Evolutionary conservation across 1,140 invertebrate species (phyloP), one percentile per base, ranked within the genome.

Genomic region (Formica exsecta): DNA sequence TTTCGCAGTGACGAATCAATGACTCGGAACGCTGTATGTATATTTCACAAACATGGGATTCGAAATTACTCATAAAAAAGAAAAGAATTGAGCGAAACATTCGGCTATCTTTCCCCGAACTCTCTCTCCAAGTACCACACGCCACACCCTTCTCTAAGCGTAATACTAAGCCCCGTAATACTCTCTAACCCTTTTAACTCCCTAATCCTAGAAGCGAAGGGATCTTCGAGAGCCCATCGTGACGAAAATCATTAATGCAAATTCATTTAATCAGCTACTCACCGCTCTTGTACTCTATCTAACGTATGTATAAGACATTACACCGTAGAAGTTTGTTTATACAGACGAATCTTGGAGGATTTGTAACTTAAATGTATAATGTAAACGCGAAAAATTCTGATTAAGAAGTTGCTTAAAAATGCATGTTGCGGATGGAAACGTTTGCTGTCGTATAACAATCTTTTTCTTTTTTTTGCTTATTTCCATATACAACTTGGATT

Each of bases 211-310:
- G 7, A 62, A 44, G 68, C 62, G 65, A 80, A 86, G 87, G 87
- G 81, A 88, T 89, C 87, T 87, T 65, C 80, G 73, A 88, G 79
- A 68, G 65, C 51, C 68, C 88, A 88, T 86, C 88, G 83, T 88
- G 88, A 89, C 83, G 88, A 89, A 89, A 88, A 89, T 89, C 88
- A 74, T 87, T 89, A 89, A 88, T 88, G 87, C 87, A 89, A 89
- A 88, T 89, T 89, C 83, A 86, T 48, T 89, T 89, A 89, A 89
- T 88, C 87, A 89, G 59, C 54, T 61, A 44, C 25, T 74, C 25
- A 57, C 25, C 25, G 36, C 77, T 29, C 29, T 54, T 36, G 44
- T 25, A 54, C 29, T 25, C 25, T 9, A n/a, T 13, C 22, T 73
- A 36, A 32, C 25, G 13, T 22, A 81, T 22, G 59, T 74, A 61